Conservation (phyloP, 2,797 vertebrate species). For the Poecilia picta region DNA sequence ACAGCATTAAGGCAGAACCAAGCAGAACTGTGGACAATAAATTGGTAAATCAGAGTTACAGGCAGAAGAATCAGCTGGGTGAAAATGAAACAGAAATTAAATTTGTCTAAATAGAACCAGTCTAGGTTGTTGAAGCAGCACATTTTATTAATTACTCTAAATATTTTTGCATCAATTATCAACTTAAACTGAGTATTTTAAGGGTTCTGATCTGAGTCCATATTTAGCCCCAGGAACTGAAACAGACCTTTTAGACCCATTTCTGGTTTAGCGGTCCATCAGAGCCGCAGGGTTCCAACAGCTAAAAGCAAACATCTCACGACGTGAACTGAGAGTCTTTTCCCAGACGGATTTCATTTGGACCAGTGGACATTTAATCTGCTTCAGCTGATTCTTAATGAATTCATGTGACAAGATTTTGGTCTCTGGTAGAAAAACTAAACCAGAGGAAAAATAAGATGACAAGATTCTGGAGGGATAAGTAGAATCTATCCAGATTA, state of each 20-base stretch:
- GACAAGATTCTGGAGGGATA: not conserved
- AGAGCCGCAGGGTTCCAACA: not conserved
- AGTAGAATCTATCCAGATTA: not conserved
- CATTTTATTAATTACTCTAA: not conserved
- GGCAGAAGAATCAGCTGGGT: not conserved
- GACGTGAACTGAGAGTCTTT: not conserved
- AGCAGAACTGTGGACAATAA: not conserved
- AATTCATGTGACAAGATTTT: not conserved
- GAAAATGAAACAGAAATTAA: not conserved
- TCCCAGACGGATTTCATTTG: not conserved
- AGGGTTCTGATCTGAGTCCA: not conserved
- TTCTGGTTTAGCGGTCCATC: not conserved
- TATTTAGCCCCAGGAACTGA: not conserved
- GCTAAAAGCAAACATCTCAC: not conserved
- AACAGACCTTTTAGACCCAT: not conserved
- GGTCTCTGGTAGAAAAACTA: not conserved
- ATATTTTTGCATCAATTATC: not conserved
- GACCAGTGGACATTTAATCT: not conserved
- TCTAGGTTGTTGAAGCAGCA: not conserved
- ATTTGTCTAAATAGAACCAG: not conserved
- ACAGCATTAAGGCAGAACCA: not conserved
- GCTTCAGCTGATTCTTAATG: not conserved
- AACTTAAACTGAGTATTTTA: not conserved
- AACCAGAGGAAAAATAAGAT: not conserved
- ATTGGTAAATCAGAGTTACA: not conserved